Evolutionary conservation across 2,113 vertebrate genomes (phyloP).

Genomic region (Tragelaphus buxtoni): DNA sequence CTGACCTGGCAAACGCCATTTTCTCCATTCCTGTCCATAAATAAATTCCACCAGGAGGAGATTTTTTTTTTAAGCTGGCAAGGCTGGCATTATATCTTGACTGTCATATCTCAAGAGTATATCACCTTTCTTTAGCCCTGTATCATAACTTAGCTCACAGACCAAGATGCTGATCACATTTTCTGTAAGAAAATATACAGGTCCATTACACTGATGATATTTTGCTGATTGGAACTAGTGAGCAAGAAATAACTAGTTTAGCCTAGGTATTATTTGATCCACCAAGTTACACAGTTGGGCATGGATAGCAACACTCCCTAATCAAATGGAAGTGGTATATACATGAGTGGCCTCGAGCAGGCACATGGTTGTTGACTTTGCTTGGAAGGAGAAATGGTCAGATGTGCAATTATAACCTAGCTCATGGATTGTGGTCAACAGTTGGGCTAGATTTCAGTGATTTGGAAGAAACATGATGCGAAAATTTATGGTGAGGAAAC

Average conservation of each 20-base stretch:
- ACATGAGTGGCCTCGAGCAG: neutral
- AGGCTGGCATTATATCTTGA: neutral
- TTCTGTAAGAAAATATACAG: neutral
- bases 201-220: neutral
- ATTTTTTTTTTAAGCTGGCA: neutral
- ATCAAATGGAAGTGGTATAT: neutral
- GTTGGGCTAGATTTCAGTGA: neutral
- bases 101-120: neutral
- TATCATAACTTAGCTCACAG: neutral
- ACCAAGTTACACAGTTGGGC: neutral
- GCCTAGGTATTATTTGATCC: neutral
- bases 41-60: neutral
- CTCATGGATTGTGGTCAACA: neutral
- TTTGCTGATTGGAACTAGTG: neutral
- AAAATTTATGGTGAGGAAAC: neutral
- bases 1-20: neutral
- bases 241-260: neutral
- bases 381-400: neutral
- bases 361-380: neutral
- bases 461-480: neutral
- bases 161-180: neutral
- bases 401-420: neutral
- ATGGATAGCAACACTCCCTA: neutral
- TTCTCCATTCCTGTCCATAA: neutral
- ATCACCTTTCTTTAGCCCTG: neutral